A percentile compares a stretch with the other conserved stretches of the same genome.
Evolutionary conservation across 1,140 invertebrate genomes (phyloP).

Genomic region (Pachyrhynchus sulphureomaculatus): DNA sequence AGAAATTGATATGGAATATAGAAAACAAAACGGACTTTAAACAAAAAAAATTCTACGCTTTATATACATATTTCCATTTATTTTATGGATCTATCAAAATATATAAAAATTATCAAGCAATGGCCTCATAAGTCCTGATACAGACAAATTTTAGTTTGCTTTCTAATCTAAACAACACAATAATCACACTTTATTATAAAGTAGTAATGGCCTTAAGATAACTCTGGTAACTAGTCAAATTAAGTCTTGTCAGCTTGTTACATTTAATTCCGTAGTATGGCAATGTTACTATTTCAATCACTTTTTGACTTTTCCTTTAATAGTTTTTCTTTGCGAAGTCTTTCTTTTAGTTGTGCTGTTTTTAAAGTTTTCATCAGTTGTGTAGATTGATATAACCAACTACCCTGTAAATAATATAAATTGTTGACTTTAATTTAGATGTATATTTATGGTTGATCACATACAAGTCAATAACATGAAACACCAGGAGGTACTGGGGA

Average conservation of each 20-base stretch:
- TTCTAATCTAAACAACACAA: too few species aligned
- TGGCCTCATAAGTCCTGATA: too few species aligned
- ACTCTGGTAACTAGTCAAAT: not conserved
- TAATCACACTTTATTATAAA: conserved; percentile 5
- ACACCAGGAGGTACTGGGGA: too few species aligned
- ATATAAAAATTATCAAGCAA: too few species aligned
- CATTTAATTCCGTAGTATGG: not conserved
- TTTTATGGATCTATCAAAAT: too few species aligned
- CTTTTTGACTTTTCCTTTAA: conserved; percentile 10
- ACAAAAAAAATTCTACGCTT: too few species aligned
- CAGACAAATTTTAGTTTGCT: too few species aligned
- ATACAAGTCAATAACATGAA: too few species aligned
- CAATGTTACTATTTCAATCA: not conserved
- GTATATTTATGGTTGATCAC: too few species aligned
- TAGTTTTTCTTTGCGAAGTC: conserved; percentile 35
- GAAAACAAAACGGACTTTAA: too few species aligned
- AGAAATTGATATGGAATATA: too few species aligned
- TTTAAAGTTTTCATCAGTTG: conserved; percentile 81
- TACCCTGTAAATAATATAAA: conserved; percentile 56
- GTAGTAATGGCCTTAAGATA: conserved; percentile 3
- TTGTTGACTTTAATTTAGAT: conserved; percentile 50
- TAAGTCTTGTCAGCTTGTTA: not conserved
- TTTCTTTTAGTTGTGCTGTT: conserved; percentile 69
- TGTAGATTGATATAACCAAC: conserved; percentile 83
- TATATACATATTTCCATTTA: too few species aligned